Evolutionary conservation across 2,797 vertebrate genomes (phyloP), one percentile per base, ranked within the genome.

Genomic region (Tapera naevia): DNA sequence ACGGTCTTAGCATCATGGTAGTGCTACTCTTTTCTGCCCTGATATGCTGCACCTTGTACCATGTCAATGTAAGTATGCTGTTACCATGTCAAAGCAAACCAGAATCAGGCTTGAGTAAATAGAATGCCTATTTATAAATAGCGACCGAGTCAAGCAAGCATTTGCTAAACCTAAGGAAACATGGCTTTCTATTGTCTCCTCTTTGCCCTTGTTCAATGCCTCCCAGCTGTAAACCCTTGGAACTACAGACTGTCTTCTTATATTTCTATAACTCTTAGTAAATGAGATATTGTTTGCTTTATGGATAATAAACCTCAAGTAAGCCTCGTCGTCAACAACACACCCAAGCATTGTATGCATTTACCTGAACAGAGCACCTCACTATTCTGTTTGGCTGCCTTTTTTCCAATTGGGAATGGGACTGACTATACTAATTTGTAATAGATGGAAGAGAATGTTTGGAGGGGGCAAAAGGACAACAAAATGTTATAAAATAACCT

Each of bases 1-100:
- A 81, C 11, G 17, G 1, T 41, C 46, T 89, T 22, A 2, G 1
- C 25, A 2, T 15, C 0, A 0, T 50, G 50, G 10, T 51, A 48
- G 53, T 0, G 3, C n/a, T 96, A 7, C 65, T 95, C 50, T 4
- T 75, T 13, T 73, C 6, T 84, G 53, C 8, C 0, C 43, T 96
- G 70, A 17, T 50, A 3, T 69, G 43, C 70, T 86, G 15, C 21
- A 2, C 16, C 50, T 4, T 95, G 10, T 12, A 25, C 88, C n/a
- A 0, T 13, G 13, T 76, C 10, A 1, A 82, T 61, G 97, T 97
- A 28, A 97, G 97, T 97, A 80, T 17, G 2, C 11, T 45, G 69
- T 6, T 37, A 13, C 13, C 12, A 1, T 11, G 51, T 33, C 32
- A 54, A 14, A 46, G 54, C n/a, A 54, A 50, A 78, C 11, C 41